Percentiles rank a stretch among this genome's conserved stretches.
These are phyloP conservation scores for Torymus texanus DNA, from an alignment of 2,888 invertebrate species.

Conservation along the genomic window DNA sequence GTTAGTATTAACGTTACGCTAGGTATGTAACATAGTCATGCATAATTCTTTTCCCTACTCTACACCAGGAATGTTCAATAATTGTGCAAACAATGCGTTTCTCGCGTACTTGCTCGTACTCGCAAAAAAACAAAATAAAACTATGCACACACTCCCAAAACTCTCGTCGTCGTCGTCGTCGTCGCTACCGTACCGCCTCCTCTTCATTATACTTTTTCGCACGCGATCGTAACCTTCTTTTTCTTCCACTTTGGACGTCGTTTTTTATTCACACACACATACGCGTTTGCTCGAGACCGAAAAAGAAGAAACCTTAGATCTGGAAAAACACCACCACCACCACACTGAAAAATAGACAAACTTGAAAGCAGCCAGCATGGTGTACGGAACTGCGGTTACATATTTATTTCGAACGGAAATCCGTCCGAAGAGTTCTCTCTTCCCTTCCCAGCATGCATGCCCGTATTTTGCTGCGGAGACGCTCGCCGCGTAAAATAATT, in stretches of 20 bases:
- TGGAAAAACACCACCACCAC: not conserved
- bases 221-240: no score
- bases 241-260: not conserved
- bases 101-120: no score
- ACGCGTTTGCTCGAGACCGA: not conserved
- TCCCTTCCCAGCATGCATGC: not conserved
- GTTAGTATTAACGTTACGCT: no score
- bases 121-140: no score
- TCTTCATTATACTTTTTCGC: not conserved
- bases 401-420: conserved; percentile 49
- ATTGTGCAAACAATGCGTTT: no score
- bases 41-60: no score
- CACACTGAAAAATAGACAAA: not conserved
- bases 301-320: not conserved
- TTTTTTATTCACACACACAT: not conserved
- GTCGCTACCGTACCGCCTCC: not conserved
- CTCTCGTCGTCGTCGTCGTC: not conserved
- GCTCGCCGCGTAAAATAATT: conserved; percentile 35
- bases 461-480: conserved; percentile 7
- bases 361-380: not conserved
- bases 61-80: no score
- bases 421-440: conserved; percentile 3
- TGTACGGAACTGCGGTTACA: conserved; percentile 24
- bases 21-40: no score
- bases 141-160: no score